Evolutionary conservation across 2,113 vertebrate genomes (phyloP).

Genomic region (Cryptoleucopteryx plumbea): DNA sequence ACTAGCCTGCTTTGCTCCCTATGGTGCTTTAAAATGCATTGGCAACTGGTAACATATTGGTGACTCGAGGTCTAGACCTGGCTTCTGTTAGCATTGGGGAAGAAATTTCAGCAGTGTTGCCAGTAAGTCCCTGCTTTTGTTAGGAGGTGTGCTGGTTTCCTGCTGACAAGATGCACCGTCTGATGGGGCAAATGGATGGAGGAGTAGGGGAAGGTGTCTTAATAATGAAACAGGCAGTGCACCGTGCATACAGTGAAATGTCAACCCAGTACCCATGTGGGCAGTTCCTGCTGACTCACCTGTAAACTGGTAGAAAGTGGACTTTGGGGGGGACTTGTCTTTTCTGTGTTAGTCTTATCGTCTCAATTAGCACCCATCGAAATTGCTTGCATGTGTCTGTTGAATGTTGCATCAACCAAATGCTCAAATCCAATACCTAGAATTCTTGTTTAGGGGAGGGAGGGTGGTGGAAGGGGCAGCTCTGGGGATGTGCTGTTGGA

Average conservation of each 20-base stretch:
- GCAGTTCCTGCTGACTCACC: not conserved
- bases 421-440: not conserved
- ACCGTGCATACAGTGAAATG: rapidly evolving
- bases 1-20: not conserved
- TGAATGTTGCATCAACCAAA: not conserved
- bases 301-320: not conserved
- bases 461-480: not conserved
- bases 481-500: not conserved
- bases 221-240: not conserved
- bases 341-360: not conserved
- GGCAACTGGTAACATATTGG: not conserved
- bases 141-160: not conserved
- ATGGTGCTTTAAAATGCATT: rapidly evolving
- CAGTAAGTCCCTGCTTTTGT: not conserved
- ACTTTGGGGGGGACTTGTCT: not conserved
- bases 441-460: not conserved
- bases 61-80: not conserved
- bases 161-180: not conserved
- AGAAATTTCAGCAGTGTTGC: not conserved
- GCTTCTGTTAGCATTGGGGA: not conserved
- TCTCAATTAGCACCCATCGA: not conserved
- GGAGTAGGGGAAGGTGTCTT: not conserved
- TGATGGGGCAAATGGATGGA: not conserved
- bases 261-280: rapidly evolving
- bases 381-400: not conserved